Percentiles rank a stretch among this genome's conserved stretches.
Conservation (phyloP, 1,140 invertebrate species). For the Galleria mellonella region DNA sequence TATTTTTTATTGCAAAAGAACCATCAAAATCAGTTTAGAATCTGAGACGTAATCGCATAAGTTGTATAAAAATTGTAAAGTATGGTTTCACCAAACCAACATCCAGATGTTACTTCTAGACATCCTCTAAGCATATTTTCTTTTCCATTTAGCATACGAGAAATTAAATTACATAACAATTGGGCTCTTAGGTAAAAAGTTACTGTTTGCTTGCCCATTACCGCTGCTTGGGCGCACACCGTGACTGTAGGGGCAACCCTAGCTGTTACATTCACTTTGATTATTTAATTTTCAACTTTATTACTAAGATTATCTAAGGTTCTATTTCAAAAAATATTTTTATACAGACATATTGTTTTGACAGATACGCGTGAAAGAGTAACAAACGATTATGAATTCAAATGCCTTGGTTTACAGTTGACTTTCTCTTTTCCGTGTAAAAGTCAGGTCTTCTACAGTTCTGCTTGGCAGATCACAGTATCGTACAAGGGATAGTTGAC, state of each 20-base stretch:
- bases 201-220: slow-evolving; percentile 51
- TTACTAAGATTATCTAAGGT: not conserved
- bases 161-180: slow-evolving; percentile 30
- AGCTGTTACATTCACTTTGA: no score
- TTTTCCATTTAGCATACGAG: slow-evolving; percentile 20
- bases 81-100: slow-evolving; percentile 1
- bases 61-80: no score
- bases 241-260: slow-evolving; percentile 18
- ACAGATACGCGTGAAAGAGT: no score
- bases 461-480: slow-evolving; percentile 51
- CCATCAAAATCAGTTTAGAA: no score
- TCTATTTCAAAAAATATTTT: no score
- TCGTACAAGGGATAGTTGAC: slow-evolving; percentile 51
- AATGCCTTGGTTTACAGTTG: no score
- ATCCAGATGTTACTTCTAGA: slow-evolving; percentile 20
- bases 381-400: no score
- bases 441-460: slow-evolving; percentile 18
- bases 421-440: no score
- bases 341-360: no score
- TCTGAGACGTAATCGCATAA: no score
- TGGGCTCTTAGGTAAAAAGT: slow-evolving; percentile 22
- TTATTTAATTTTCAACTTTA: slow-evolving; percentile 3
- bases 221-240: slow-evolving; percentile 32
- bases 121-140: slow-evolving; percentile 18
- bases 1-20: no score